Conservation (phyloP, 1,140 invertebrate genomes). For the Spodoptera litura region DNA sequence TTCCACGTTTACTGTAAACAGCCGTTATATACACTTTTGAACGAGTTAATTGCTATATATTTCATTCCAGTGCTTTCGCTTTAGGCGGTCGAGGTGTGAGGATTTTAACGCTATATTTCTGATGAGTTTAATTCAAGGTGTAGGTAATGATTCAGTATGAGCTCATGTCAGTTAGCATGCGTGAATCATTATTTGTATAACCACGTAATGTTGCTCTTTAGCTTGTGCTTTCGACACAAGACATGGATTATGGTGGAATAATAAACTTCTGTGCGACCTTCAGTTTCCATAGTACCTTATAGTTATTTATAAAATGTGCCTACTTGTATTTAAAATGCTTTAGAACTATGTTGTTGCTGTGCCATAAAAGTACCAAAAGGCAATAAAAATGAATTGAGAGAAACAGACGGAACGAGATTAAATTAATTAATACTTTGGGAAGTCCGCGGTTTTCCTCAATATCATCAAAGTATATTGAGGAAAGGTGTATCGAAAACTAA, state of each 20-base stretch:
- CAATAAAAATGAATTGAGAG: not conserved
- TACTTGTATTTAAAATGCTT: not conserved
- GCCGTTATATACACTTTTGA: conserved; percentile 17
- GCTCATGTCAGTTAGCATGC: conserved; percentile 44
- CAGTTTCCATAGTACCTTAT: not conserved
- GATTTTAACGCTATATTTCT: conserved; percentile 15
- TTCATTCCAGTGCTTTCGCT: conserved; percentile 26
- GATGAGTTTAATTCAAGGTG: conserved; percentile 44
- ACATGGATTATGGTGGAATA: conserved; percentile 15
- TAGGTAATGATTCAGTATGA: conserved; percentile 48
- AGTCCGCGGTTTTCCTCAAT: conserved; percentile 1
- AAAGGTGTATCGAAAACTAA: conserved; percentile 3
- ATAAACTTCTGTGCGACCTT: conserved; percentile 11
- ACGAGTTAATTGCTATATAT: conserved; percentile 38
- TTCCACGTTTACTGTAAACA: conserved; percentile 44
- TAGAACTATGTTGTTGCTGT: not conserved
- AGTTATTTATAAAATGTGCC: conserved; percentile 11
- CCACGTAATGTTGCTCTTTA: conserved; percentile 26
- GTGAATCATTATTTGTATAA: conserved; percentile 51
- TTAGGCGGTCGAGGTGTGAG: not conserved
- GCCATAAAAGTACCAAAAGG: no score
- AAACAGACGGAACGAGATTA: not conserved
- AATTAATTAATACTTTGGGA: not conserved
- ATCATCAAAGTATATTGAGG: not conserved
- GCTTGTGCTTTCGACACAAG: conserved; percentile 3